Evolutionary conservation across 2,888 invertebrate genomes (phyloP).

Genomic region (Stenichneumon culpator): DNA sequence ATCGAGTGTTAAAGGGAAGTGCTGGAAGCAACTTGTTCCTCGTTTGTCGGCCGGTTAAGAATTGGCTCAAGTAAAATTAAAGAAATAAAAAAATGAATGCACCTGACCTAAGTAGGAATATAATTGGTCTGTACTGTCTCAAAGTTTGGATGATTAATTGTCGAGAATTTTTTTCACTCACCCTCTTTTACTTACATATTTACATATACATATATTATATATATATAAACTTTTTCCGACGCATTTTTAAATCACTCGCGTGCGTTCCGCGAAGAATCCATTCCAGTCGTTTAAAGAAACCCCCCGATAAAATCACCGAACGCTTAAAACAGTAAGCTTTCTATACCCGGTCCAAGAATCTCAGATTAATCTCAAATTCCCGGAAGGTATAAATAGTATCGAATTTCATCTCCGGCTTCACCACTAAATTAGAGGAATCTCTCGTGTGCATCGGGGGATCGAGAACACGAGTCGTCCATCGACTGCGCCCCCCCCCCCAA

Average conservation of each 20-base stretch:
- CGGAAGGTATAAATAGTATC: constrained; percentile 54
- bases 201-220: too few relatives aligned
- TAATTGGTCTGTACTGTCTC: neutral
- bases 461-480: neutral
- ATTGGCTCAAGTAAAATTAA: constrained; percentile 21
- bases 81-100: too few relatives aligned
- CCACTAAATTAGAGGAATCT: constrained; percentile 14
- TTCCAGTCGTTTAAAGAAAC: neutral
- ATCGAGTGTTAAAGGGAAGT: too few relatives aligned
- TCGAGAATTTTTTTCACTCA: neutral
- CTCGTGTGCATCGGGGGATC: neutral
- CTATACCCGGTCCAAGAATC: constrained; percentile 45
- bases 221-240: neutral
- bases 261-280: constrained; percentile 55
- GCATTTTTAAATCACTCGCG: constrained; percentile 60
- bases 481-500: neutral
- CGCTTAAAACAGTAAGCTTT: constrained; percentile 60
- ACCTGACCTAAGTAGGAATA: neutral
- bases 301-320: constrained; percentile 33
- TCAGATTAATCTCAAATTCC: constrained; percentile 51
- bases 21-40: too few relatives aligned
- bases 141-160: neutral
- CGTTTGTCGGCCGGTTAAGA: too few relatives aligned
- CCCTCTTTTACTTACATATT: too few relatives aligned
- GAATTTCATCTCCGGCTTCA: constrained; percentile 46